Evolutionary conservation across 1,140 invertebrate species (phyloP).

Genomic region (Lepidurus couesii): DNA sequence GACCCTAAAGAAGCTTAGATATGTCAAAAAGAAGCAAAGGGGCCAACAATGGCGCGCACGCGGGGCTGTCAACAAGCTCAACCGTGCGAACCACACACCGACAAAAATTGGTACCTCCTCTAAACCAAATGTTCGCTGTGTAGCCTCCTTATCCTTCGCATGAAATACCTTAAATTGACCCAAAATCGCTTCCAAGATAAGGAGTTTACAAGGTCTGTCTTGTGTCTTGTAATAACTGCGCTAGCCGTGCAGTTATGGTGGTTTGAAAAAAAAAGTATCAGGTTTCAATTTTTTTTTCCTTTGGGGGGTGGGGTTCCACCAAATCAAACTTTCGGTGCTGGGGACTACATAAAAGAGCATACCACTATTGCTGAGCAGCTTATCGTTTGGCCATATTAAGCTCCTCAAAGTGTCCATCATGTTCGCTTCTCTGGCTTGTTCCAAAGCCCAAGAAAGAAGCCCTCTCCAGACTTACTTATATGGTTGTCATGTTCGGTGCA

Average conservation of each 20-base stretch:
- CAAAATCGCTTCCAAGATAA: conserved; percentile 10
- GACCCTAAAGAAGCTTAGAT: conserved; percentile 12
- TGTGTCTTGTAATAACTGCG: conserved; percentile 8
- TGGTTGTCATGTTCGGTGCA: background rate
- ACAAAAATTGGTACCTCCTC: background rate
- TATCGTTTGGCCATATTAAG: background rate
- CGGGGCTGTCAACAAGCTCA: conserved; percentile 5
- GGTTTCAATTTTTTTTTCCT: background rate
- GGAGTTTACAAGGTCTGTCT: conserved; percentile 15
- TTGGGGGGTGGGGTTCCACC: background rate
- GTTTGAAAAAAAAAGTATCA: background rate
- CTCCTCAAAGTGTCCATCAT: background rate
- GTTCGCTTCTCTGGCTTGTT: background rate
- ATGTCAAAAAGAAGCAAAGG: conserved; percentile 2
- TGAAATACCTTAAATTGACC: conserved; percentile 19
- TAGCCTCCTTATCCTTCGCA: background rate
- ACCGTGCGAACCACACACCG: conserved; percentile 20
- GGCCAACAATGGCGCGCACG: background rate
- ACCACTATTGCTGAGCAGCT: background rate
- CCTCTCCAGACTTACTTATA: too few species aligned
- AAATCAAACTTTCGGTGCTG: background rate
- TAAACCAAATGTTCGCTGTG: background rate
- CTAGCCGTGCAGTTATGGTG: background rate
- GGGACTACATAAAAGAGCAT: background rate
- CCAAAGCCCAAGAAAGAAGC: too few species aligned